A percentile compares a stretch with the other conserved stretches of the same genome.
Conservation (phyloP, 2,888 invertebrate species). For the Stenodema calcarata region DNA sequence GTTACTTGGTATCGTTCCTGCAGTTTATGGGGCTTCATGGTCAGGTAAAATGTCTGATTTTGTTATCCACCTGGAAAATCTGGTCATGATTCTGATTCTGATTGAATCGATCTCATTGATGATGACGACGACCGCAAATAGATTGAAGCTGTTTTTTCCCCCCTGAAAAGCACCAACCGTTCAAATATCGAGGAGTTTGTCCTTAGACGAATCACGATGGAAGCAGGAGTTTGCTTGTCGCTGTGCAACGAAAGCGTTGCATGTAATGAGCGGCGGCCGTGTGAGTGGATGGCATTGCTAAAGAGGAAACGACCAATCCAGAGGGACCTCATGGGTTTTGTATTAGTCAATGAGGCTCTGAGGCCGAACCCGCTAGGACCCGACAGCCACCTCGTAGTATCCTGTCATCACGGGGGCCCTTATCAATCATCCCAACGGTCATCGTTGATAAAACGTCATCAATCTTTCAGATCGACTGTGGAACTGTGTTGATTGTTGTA, state of each 20-base stretch:
- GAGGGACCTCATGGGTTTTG: slow-evolving; percentile 43
- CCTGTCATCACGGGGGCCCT: slow-evolving; percentile 13
- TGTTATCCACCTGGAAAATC: too few species aligned
- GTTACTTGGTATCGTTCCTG: too few species aligned
- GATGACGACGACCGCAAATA: too few species aligned
- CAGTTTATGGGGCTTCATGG: too few species aligned
- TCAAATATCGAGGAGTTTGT: neutral
- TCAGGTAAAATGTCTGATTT: too few species aligned
- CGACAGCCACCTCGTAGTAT: neutral
- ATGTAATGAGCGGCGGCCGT: slow-evolving; percentile 2
- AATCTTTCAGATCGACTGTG: neutral
- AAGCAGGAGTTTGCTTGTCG: neutral
- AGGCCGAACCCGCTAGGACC: neutral
- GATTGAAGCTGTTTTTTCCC: too few species aligned
- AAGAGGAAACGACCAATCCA: slow-evolving; percentile 46
- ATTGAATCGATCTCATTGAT: too few species aligned
- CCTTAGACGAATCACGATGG: neutral
- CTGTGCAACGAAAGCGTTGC: neutral
- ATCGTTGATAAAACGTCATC: neutral
- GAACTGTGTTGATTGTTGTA: neutral
- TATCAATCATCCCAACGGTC: neutral
- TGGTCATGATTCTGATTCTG: too few species aligned
- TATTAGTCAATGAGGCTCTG: slow-evolving; percentile 37
- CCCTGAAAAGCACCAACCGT: neutral
- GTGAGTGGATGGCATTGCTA: slow-evolving; percentile 34